Evolutionary conservation across 2,797 vertebrate genomes (phyloP).

Genomic region (Anniella stebbinsi): DNA sequence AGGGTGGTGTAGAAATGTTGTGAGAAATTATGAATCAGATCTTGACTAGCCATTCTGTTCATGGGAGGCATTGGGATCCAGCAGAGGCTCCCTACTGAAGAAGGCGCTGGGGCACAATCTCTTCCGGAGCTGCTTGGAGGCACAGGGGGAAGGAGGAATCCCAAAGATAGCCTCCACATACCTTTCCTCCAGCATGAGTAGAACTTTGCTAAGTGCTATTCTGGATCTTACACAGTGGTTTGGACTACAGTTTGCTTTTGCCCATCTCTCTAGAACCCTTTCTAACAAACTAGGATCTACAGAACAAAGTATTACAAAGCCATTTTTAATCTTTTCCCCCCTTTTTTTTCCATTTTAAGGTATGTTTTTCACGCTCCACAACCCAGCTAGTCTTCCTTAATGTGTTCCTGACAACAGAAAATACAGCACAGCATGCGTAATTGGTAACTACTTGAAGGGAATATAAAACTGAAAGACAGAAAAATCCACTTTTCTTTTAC

Average conservation of each 20-base stretch:
- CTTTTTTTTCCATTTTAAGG: slow-evolving; percentile 32
- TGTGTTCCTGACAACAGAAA: slow-evolving; percentile 44
- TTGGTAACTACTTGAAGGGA: slow-evolving; percentile 42
- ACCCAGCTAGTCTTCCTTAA: slow-evolving; percentile 26
- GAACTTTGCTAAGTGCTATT: background rate
- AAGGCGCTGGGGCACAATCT: too few species aligned
- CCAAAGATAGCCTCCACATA: background rate
- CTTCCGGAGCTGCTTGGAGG: background rate
- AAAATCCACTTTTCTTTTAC: slow-evolving; percentile 44
- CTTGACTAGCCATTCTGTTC: background rate
- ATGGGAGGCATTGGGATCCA: background rate
- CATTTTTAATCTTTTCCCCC: background rate
- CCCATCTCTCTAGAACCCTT: background rate
- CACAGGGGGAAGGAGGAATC: background rate
- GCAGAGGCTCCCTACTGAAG: background rate
- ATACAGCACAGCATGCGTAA: background rate
- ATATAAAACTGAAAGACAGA: slow-evolving; percentile 52
- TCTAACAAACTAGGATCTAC: background rate
- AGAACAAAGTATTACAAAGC: slow-evolving; percentile 21
- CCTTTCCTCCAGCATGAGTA: background rate
- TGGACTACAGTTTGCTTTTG: slow-evolving; percentile 17
- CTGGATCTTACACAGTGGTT: background rate
- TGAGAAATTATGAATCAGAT: background rate
- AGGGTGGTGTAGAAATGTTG: background rate
- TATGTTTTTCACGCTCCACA: slow-evolving; percentile 18